phyloP scores from a whole-genome alignment of 2,797 vertebrate species.

The Sebastes aleutianus region DNA sequence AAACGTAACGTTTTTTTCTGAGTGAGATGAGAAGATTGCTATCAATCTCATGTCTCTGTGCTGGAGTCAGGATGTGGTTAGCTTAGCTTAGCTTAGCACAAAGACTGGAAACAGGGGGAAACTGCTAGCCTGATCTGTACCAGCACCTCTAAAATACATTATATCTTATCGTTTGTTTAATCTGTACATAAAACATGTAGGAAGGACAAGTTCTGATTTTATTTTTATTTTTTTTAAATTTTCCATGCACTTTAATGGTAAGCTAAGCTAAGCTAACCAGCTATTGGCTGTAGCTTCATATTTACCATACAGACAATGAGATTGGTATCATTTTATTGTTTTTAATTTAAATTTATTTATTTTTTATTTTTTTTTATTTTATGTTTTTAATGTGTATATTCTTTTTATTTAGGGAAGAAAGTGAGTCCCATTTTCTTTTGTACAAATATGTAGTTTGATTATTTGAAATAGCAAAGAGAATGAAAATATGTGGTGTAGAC shows the following conservation, averaged over 20 bases:
- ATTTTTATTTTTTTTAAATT: too few relatives aligned
- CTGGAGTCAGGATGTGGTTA: too few relatives aligned
- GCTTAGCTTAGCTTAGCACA: neutral
- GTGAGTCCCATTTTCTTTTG: neutral
- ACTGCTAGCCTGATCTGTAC: neutral
- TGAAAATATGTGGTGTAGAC: neutral
- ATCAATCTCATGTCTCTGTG: too few relatives aligned
- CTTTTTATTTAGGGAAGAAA: neutral
- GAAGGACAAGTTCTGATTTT: neutral
- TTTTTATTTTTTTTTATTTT: too few relatives aligned
- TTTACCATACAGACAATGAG: neutral
- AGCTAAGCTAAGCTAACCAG: neutral
- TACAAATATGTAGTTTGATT: neutral
- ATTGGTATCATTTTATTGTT: too few relatives aligned
- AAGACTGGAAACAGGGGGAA: neutral
- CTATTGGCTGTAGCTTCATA: neutral
- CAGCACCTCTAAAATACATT: neutral
- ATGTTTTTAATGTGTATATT: too few relatives aligned
- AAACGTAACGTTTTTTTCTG: too few relatives aligned
- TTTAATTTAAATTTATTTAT: too few relatives aligned
- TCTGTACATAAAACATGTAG: neutral
- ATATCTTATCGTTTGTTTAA: neutral
- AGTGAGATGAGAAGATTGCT: too few relatives aligned
- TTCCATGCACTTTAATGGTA: neutral
- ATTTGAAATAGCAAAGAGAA: neutral